Evolutionary conservation across 2,888 invertebrate species (phyloP).

Genomic region (Coecobrya sp.): DNA sequence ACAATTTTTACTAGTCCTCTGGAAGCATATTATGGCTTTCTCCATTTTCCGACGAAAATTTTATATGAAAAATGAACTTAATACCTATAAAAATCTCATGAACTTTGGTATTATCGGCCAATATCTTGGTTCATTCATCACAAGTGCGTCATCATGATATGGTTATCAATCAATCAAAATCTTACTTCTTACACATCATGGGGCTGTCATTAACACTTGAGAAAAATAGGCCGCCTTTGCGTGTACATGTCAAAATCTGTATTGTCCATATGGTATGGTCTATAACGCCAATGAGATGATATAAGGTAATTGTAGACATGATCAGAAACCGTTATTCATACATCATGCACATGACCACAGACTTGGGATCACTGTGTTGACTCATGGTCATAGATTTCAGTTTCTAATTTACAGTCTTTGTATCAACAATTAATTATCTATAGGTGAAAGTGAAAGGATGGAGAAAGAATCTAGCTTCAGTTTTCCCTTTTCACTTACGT

Average conservation of each 20-base stretch:
- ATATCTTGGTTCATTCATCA: background rate
- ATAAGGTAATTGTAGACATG: no score
- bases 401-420: background rate
- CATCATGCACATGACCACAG: no score
- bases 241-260: background rate
- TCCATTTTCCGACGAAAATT: no score
- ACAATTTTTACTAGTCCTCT: no score
- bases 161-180: background rate
- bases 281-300: no score
- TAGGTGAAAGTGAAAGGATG: no score
- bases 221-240: background rate
- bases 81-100: background rate
- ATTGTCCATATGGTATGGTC: background rate
- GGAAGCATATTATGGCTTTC: no score
- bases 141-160: background rate
- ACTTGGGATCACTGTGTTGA: background rate
- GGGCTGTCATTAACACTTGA: background rate
- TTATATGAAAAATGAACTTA: background rate
- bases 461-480: no score
- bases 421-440: no score
- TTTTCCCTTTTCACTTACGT: no score
- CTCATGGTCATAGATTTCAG: background rate
- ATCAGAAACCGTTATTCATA: no score
- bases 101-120: background rate
- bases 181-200: background rate